Base-by-base conservation (phyloP, 2,888 invertebrate species). In the Anthophora plumipes region DNA sequence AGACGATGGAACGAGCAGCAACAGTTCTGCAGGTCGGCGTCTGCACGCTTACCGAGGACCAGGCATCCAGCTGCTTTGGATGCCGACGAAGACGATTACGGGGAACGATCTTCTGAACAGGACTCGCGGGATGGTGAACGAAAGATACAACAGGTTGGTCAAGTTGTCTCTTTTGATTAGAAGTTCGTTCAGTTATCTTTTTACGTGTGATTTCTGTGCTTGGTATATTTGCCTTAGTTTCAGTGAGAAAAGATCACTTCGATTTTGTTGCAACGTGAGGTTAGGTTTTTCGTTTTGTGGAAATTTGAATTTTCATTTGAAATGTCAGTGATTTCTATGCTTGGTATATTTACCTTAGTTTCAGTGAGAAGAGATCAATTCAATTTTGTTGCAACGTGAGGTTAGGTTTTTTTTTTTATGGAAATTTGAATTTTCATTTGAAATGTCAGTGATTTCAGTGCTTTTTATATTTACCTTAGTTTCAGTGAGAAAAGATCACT, bases 1-100 rank as follows among this genome's bases (percentile, higher is more conserved):
- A 89, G 90, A 78, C 91, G 91, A 43, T 90, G 89, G 89, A 89
- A 86, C 77, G 91, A 91, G 76, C 90, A 82, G 80, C 91, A 96
- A 86, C 96, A 96, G 90, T 97, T 97, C 92, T 95, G 96, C 89
- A 95, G 97, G 92, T 97, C 97, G 68, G 97, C 97, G 14, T 97
- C 97, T 93, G 97, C 97, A 43, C 94, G 97, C 78, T 93, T 97
- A 85, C 96, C 97, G 64, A 93, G 95, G 91, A 92, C 95, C 94
- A 87, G 91, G 6, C 91, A 91, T 77, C 90, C 92, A 1, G 89
- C 90, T 9, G 89, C 90, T 17, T 89, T 90, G 73, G 94, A 94
- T 85, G 94, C 94, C 74, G 94, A 94, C 86, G 94, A 94, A 83
- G 93, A 93, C 61, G 93, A 93, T 64, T 92, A 92, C 82, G 86